Evolutionary conservation across 2,888 invertebrate genomes (phyloP), one percentile per base, ranked within the genome.

Genomic region (Helobdella robusta): DNA sequence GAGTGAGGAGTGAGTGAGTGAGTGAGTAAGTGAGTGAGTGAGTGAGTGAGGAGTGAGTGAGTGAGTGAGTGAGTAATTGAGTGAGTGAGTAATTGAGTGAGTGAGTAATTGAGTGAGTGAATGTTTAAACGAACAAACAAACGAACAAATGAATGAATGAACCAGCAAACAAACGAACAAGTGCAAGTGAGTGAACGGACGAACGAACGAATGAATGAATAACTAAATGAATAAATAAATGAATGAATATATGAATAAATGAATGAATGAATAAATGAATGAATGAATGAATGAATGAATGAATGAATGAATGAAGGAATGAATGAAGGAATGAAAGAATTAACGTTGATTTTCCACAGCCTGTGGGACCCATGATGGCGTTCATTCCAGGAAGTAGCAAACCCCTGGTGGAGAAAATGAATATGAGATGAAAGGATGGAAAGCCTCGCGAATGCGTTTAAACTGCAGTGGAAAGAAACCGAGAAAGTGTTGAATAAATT

Each of bases 331-430:
- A 23, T 28, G 32, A 35, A 46, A 30, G n/a, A 46, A 67, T 65
- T 67, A 40, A 68, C 68, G 68, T 60, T n/a, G 68, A 59, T 59
- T 68, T 68, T 32, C 68, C 68, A 32, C 67, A 65, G 18, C 68
- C 68, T 6, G 68, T 68, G 0, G 68, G 67, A 3, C 68, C 68
- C 67, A 68, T 65, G 15, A 68, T 67, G 25, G 68, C 68, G 46
- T 67, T 68, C 67, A 68, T 67, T 25, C 68, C 68, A 8, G 67
- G 67, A 28, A 65, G 56, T 32, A 68, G 65, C n/a, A 68, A 28
- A 25, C 67, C 68, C 28, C 68, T 68, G 66, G 25, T 64, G 59
- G 52, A 23, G 5, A 18, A 30, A n/a, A 32, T 32, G n/a, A 18
- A 20, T 50, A 20, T 60, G 48, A 20, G 28, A n/a, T n/a, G n/a